These are phyloP conservation scores for Harmothoe impar DNA, from an alignment of 2,888 invertebrate species.

Conservation along the genomic window DNA sequence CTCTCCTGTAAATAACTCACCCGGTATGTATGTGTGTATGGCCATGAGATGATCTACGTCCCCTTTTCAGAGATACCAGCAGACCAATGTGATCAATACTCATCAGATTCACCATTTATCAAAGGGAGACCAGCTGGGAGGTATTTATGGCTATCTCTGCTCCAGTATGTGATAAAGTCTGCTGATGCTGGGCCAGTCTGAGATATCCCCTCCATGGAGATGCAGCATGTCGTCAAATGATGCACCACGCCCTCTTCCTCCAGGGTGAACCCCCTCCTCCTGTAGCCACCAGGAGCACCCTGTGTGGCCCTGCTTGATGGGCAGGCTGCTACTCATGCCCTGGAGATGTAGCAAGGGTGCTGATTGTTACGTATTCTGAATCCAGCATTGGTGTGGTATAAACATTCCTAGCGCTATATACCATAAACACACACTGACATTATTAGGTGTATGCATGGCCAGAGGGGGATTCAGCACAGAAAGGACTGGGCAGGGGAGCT, in stretches of 20 bases:
- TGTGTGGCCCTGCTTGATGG: not conserved
- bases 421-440: not conserved
- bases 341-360: constrained; percentile 1
- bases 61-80: not conserved
- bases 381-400: not conserved
- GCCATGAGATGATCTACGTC: too few relatives aligned
- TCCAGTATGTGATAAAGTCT: not conserved
- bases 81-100: not conserved
- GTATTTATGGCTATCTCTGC: constrained; percentile 20
- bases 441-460: not conserved
- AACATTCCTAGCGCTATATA: not conserved
- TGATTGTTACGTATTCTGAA: not conserved
- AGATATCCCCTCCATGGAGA: not conserved
- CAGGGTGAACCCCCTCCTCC: not conserved
- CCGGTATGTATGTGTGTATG: too few relatives aligned
- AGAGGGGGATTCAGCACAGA: too few relatives aligned
- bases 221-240: not conserved
- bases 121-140: not conserved
- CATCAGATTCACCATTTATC: constrained; percentile 13
- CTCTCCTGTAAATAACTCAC: too few relatives aligned
- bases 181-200: not conserved
- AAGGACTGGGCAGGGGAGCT: too few relatives aligned
- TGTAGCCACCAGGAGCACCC: not conserved
- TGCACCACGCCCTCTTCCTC: constrained; percentile 9
- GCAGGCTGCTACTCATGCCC: too few relatives aligned